Conservation (phyloP, 1,140 invertebrate genomes). For the Lineus longissimus region DNA sequence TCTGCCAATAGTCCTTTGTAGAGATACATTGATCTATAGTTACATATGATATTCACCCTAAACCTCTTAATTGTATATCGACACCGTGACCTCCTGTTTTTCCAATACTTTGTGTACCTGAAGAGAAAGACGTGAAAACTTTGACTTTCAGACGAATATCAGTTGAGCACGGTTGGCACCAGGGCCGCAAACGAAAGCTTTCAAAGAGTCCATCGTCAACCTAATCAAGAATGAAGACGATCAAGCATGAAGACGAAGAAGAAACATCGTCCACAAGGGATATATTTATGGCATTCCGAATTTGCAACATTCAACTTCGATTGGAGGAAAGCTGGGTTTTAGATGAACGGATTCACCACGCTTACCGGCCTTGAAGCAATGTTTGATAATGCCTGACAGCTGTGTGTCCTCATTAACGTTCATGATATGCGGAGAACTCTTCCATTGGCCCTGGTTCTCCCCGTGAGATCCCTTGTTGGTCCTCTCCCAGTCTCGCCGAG, state of each 20-base stretch:
- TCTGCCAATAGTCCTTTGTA: too few species aligned
- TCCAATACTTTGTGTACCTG: slow-evolving; percentile 52
- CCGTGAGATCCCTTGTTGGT: slow-evolving; percentile 4
- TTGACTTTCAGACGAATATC: background rate
- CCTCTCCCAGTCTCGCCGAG: slow-evolving; percentile 32
- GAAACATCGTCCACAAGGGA: too few species aligned
- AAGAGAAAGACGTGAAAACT: background rate
- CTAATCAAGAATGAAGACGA: too few species aligned
- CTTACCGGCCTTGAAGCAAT: slow-evolving; percentile 55
- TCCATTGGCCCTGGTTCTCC: slow-evolving; percentile 13
- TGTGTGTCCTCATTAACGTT: slow-evolving; percentile 63
- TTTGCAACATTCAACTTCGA: too few species aligned
- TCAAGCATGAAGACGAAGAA: too few species aligned
- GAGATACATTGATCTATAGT: too few species aligned
- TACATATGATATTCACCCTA: slow-evolving; percentile 23
- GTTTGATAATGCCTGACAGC: slow-evolving; percentile 59
- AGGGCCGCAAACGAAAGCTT: too few species aligned
- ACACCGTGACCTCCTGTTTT: slow-evolving; percentile 46
- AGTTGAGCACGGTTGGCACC: background rate
- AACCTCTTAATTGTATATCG: slow-evolving; percentile 25
- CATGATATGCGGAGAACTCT: slow-evolving; percentile 52
- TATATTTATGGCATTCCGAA: too few species aligned
- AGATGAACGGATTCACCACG: slow-evolving; percentile 50
- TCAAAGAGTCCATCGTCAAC: too few species aligned
- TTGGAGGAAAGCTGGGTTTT: too few species aligned